A percentile compares a stretch with the other conserved stretches of the same genome.
Conservation (phyloP, 2,888 invertebrate species). For the Ecliptopera silaceata region DNA sequence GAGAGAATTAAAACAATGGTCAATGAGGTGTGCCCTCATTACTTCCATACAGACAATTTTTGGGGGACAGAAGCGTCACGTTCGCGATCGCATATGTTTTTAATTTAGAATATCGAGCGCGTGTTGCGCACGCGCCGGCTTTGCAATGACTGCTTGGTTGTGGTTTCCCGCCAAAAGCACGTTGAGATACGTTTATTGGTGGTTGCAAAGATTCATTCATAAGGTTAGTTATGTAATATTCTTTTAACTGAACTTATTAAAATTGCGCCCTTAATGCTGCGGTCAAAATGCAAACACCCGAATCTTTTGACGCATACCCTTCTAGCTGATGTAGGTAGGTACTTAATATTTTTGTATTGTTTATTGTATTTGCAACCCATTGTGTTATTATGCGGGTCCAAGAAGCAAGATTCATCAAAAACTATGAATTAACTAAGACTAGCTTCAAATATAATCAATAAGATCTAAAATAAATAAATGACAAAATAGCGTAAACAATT, state of each 20-base stretch:
- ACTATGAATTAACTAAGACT: no score
- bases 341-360: no score
- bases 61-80: slow-evolving; percentile 75
- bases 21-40: slow-evolving; percentile 78
- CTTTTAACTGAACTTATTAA: slow-evolving; percentile 51
- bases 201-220: slow-evolving; percentile 68
- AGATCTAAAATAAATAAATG: no score
- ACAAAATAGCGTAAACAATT: no score
- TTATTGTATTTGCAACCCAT: no score
- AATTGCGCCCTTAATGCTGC: slow-evolving; percentile 46
- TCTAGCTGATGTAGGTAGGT: no score
- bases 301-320: neutral
- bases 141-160: slow-evolving; percentile 65
- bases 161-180: slow-evolving; percentile 76
- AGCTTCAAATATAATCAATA: no score
- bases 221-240: slow-evolving; percentile 64
- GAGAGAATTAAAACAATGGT: slow-evolving; percentile 68
- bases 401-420: no score
- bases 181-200: slow-evolving; percentile 59
- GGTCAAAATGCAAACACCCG: slow-evolving; percentile 48
- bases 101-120: slow-evolving; percentile 63
- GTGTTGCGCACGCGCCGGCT: slow-evolving; percentile 78
- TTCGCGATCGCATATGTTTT: slow-evolving; percentile 71
- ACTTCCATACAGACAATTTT: slow-evolving; percentile 71
- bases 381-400: no score